A percentile compares a stretch with the other conserved stretches of the same genome.
Evolutionary conservation across 2,797 vertebrate species (phyloP).

Genomic region (Microctenopoma steveboyesi): DNA sequence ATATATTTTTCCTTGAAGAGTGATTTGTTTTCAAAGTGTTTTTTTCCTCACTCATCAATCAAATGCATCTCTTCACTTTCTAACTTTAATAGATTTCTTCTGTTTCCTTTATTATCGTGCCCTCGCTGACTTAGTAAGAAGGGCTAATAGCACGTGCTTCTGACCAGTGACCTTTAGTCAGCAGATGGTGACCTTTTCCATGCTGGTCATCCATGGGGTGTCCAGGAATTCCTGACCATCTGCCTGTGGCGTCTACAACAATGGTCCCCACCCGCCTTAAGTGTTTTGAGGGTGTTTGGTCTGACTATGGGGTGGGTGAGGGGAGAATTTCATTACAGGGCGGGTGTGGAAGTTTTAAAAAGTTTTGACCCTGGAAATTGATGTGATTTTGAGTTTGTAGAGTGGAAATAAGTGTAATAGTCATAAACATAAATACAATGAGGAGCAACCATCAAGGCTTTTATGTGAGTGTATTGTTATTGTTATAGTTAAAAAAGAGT

Average conservation of each 20-base stretch:
- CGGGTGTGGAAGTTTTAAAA: conserved; percentile 4
- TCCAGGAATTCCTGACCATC: conserved; percentile 80
- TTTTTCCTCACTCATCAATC: conserved; percentile 5
- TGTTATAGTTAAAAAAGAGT: not conserved
- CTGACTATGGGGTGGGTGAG: conserved; percentile 50
- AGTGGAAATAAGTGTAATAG: conserved; percentile 12
- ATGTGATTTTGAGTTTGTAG: conserved; percentile 3
- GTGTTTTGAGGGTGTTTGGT: conserved; percentile 67
- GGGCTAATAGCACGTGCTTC: conserved; percentile 41
- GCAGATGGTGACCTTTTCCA: conserved; percentile 79
- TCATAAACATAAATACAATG: conserved; percentile 27
- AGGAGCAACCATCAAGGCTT: not conserved
- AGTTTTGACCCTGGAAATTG: not conserved
- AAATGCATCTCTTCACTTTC: not conserved
- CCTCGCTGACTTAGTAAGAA: conserved; percentile 38
- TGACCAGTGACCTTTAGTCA: conserved; percentile 65
- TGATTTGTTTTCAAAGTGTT: not conserved
- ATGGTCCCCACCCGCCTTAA: conserved; percentile 66
- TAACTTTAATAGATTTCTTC: not conserved
- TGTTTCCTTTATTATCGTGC: conserved; percentile 10
- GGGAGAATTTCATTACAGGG: conserved; percentile 29
- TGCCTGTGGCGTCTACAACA: conserved; percentile 72
- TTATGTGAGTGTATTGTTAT: not conserved
- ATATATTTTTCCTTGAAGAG: conserved; percentile 6
- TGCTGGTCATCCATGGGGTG: conserved; percentile 60